Evolutionary conservation across 2,888 invertebrate species (phyloP), one percentile per base, ranked within the genome.

Genomic region (Esperia sulphurella): DNA sequence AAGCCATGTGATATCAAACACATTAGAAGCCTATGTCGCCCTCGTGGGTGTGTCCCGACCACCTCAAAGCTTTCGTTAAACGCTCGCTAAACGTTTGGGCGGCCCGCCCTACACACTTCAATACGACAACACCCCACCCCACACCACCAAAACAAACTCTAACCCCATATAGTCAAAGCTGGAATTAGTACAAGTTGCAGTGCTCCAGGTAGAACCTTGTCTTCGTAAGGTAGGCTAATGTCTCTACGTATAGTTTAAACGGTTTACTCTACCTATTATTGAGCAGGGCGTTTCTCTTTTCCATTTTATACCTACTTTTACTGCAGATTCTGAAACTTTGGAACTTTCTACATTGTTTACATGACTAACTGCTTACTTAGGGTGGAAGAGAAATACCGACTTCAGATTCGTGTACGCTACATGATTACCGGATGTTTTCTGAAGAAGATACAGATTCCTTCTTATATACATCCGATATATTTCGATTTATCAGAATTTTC

Each of bases 41-140:
- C 72, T 63, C 61, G 78, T 75, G 88, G 88, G 88, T 83, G 89
- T 86, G 86, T 82, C 86, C 73, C 35, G 37, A 72, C 68, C 79
- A 75, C 77, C 77, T 74, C 77, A 72, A 75, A 74, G 71, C 79
- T 76, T 79, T 75, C 76, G 81, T 77, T 88, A 89, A 89, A 88
- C 86, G 86, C 74, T 82, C 79, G 82, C 81, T 88, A 89, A 89
- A 88, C 88, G 89, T 81, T 89, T 89, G 89, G 89, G 89, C 89
- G 88, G 88, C 85, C 88, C 88, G 89, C 89, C 89, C 88, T 86
- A 79, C 77, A 63, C 60, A 69, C 74, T 77, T 73, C 65, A 67
- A 67, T 65, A 54, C 64, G 70, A 79, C 71, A 70, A 53, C 71
- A 75, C 64, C 61, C 54, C 61, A 65, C 56, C 50, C 45, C 35